Base-by-base conservation (phyloP, 1,140 invertebrate genomes). In the Callitettix versicolor region DNA sequence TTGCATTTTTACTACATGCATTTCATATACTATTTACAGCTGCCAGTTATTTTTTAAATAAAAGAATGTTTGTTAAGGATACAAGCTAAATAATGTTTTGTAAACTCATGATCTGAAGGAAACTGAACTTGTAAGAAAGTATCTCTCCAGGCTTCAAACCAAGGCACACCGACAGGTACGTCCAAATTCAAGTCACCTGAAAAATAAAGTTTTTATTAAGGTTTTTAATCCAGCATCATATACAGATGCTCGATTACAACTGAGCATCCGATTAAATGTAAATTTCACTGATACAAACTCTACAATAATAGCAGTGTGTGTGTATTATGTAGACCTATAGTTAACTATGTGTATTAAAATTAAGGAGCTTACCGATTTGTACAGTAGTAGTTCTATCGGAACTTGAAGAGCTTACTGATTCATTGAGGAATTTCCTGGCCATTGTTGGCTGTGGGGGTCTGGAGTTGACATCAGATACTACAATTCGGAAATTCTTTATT, bases 121-220 rank as follows among this genome's bases (percentile, higher is more conserved):
- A 86, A 91, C 67, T 92, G 84, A 1, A 93, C 84, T 65, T 85
- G 84, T 17, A 95, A 75, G 71, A 95, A 96, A 22, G 82, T 86
- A 64, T 95, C 88, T 65, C 92, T 78, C 88, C 92, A 98, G n/a
- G 84, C 77, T 68, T 96, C 92, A 75, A 90, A 97, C 94, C 94
- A 98, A n/a, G 91, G 88, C 26, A 89, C 86, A 3, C 80, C 75
- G 20, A 78, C 76, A 60, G 87, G 87, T 48, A 58, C 50, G 26
- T 48, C 50, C 33, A 57, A 59, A 38, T n/a, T 55, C 48, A 43
- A n/a, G 22, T 56, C 53, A 42, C 59, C 59, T 62, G 42, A 49
- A 55, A 56, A 15, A 49, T n/a, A 33, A 38, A 34, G 5, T 15
- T 20, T 18, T 7, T 54, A 56, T 9, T 30, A 14, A 55, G 7